phyloP scores from a whole-genome alignment of 2,797 vertebrate species.

The Miichthys miiuy region DNA sequence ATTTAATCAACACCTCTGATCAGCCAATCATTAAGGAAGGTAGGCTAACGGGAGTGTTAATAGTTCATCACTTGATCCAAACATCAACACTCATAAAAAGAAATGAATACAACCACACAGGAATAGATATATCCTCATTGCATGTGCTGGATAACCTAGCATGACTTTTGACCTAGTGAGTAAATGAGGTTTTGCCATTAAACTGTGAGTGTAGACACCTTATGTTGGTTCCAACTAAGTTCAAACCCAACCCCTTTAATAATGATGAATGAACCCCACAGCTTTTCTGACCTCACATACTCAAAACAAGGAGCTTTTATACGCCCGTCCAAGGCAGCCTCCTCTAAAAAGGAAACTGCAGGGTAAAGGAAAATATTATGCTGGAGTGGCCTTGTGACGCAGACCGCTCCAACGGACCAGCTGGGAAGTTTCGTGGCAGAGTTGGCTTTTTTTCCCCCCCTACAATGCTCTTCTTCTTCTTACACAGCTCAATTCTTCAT shows the following conservation, averaged over 20 bases:
- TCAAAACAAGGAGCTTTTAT: slow-evolving; percentile 66
- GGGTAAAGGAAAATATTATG: slow-evolving; percentile 75
- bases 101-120: slow-evolving; percentile 11
- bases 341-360: slow-evolving; percentile 67
- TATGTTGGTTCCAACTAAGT: slow-evolving; percentile 7
- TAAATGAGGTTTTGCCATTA: slow-evolving; percentile 20
- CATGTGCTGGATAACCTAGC: background rate
- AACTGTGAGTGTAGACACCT: slow-evolving; percentile 5
- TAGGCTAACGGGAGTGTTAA: slow-evolving; percentile 37
- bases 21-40: slow-evolving; percentile 62
- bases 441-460: background rate
- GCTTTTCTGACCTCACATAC: slow-evolving; percentile 46
- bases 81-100: slow-evolving; percentile 44
- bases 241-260: slow-evolving; percentile 30
- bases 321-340: slow-evolving; percentile 21
- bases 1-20: slow-evolving; percentile 80
- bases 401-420: slow-evolving; percentile 44
- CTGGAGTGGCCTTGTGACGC: slow-evolving; percentile 53
- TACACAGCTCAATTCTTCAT: slow-evolving; percentile 3
- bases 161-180: slow-evolving; percentile 16
- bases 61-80: slow-evolving; percentile 42
- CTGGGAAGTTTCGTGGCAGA: slow-evolving; percentile 51
- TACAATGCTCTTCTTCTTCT: slow-evolving; percentile 21
- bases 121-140: background rate
- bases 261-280: slow-evolving; percentile 46